These are phyloP conservation scores for Toxotes jaculatrix DNA, from an alignment of 2,113 vertebrate genomes.

Conservation along the genomic window DNA sequence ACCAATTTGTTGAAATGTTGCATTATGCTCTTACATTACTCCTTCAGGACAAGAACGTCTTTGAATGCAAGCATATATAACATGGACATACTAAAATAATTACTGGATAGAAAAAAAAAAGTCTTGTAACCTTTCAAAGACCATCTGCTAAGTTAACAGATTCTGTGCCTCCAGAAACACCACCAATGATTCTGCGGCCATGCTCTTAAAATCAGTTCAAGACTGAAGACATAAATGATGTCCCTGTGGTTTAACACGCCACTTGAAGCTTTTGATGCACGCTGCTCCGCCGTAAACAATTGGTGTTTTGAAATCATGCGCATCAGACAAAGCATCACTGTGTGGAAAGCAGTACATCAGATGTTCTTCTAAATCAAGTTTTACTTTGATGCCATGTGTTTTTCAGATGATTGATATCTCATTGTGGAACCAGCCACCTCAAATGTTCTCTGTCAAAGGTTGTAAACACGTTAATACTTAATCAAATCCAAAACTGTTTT, in stretches of 20 bases:
- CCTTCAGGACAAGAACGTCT: background rate
- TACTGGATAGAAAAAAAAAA: background rate
- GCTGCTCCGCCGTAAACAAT: conserved; percentile 54
- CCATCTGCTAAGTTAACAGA: conserved; percentile 26
- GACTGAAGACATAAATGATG: conserved; percentile 31
- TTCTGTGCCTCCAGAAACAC: conserved; percentile 22
- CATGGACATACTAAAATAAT: conserved; percentile 3
- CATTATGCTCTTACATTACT: background rate
- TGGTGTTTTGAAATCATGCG: conserved; percentile 32
- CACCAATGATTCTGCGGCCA: conserved; percentile 36
- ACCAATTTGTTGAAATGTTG: background rate
- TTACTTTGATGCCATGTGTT: conserved; percentile 34
- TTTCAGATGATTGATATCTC: conserved; percentile 19
- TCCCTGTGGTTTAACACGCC: conserved; percentile 44
- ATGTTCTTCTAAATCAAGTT: conserved; percentile 35
- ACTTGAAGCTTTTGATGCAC: conserved; percentile 55
- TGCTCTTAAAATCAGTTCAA: conserved; percentile 50
- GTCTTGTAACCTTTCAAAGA: conserved; percentile 10
- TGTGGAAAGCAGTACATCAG: conserved; percentile 47
- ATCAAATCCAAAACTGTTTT: background rate
- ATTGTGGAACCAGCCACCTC: background rate
- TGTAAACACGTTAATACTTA: conserved; percentile 11
- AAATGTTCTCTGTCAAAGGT: background rate
- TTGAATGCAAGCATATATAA: background rate
- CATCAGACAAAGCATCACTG: conserved; percentile 40